Evolutionary conservation across 2,797 vertebrate genomes (phyloP).

Genomic region (Amniataba percoides): DNA sequence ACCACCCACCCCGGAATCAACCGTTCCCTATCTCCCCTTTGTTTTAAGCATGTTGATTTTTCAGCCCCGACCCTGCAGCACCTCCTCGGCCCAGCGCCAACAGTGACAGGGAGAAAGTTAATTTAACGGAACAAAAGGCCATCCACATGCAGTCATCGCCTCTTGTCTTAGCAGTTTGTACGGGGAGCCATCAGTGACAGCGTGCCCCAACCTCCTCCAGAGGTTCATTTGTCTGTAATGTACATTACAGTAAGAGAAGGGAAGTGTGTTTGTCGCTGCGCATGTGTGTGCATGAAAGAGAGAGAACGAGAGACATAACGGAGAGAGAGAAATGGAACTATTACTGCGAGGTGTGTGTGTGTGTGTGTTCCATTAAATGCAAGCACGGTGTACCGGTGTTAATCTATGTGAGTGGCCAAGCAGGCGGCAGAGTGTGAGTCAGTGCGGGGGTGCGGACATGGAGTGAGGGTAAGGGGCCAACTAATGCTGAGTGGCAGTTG

Average conservation of each 20-base stretch:
- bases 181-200: conserved; percentile 48
- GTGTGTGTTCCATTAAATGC: conserved; percentile 79
- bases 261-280: conserved; percentile 47
- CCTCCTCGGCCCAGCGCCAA: conserved; percentile 36
- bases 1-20: conserved; percentile 55
- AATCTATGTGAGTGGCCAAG: conserved; percentile 83
- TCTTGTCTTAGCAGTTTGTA: conserved; percentile 58
- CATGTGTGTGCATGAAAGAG: conserved; percentile 27
- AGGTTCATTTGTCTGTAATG: conserved; percentile 67
- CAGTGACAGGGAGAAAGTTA: conserved; percentile 61
- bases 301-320: conserved; percentile 32
- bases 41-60: conserved; percentile 60
- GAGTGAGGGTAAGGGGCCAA: conserved; percentile 81
- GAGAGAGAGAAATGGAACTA: conserved; percentile 60
- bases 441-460: conserved; percentile 84
- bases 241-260: conserved; percentile 66
- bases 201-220: conserved; percentile 46
- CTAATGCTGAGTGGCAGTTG: conserved; percentile 88
- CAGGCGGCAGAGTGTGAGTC: conserved; percentile 85
- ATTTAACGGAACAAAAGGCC: conserved; percentile 75
- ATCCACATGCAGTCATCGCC: conserved; percentile 45
- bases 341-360: conserved; percentile 59
- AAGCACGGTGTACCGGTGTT: conserved; percentile 75
- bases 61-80: conserved; percentile 53
- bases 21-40: conserved; percentile 49